phyloP scores from a whole-genome alignment of 2,888 invertebrate species.

The Tricholauxania praeusta region DNA sequence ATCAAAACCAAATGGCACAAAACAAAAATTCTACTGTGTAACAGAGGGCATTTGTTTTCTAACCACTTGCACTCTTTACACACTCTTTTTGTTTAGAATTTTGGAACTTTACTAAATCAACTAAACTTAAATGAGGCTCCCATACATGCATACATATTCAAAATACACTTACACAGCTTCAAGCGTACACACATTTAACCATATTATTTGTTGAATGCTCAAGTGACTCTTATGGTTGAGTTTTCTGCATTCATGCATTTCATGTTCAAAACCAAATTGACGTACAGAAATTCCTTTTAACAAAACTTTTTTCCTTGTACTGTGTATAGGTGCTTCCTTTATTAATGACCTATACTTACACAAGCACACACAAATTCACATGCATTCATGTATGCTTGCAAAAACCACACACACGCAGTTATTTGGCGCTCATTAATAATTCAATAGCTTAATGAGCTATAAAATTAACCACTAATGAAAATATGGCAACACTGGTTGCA shows the following conservation, averaged over 20 bases:
- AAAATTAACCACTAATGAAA: slow-evolving; percentile 34
- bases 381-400: neutral
- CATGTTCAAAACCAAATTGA: neutral
- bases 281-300: neutral
- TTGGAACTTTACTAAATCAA: too few relatives aligned
- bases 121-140: too few relatives aligned
- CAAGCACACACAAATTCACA: neutral
- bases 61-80: too few relatives aligned
- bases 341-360: neutral
- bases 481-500: slow-evolving; percentile 25
- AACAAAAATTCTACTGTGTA: too few relatives aligned
- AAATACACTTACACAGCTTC: too few relatives aligned
- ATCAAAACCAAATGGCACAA: too few relatives aligned
- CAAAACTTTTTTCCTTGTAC: neutral
- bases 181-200: neutral
- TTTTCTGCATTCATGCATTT: neutral
- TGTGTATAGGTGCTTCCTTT: neutral
- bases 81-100: too few relatives aligned
- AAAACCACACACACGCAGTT: neutral
- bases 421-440: slow-evolving; percentile 30
- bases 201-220: neutral
- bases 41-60: too few relatives aligned
- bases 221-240: neutral
- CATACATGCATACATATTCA: neutral
- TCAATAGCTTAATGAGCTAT: slow-evolving; percentile 33